Percentiles rank a stretch among this genome's conserved stretches.
Conservation (phyloP, 1,140 invertebrate genomes). For the Hyposmocoma kahamanoa region DNA sequence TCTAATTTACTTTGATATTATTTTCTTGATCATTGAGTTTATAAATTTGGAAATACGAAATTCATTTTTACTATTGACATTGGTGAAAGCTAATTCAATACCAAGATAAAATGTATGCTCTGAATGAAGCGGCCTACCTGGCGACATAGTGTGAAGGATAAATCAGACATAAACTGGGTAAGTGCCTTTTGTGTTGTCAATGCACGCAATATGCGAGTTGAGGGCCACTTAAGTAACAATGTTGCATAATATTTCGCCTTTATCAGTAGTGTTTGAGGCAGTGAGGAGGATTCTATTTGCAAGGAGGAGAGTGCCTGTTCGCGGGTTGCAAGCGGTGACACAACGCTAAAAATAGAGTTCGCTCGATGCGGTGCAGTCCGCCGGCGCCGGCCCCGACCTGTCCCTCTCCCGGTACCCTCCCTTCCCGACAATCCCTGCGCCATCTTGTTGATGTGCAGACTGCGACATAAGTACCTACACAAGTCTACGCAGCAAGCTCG, state of each 20-base stretch:
- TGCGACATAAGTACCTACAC: too few species aligned
- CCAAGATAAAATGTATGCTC: too few species aligned
- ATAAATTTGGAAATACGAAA: too few species aligned
- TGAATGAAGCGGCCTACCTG: too few species aligned
- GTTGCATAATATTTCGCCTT: conserved; percentile 21
- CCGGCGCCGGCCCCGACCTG: conserved; percentile 36
- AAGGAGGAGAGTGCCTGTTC: conserved; percentile 35
- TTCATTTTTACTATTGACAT: too few species aligned
- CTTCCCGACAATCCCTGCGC: conserved; percentile 43
- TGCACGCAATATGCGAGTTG: too few species aligned
- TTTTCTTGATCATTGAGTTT: too few species aligned
- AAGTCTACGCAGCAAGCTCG: too few species aligned
- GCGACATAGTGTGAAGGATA: too few species aligned
- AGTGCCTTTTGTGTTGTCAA: neutral
- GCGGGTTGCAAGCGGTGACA: conserved; percentile 56
- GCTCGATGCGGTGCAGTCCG: conserved; percentile 20
- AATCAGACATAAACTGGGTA: too few species aligned
- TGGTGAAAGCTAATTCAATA: too few species aligned
- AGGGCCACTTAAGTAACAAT: neutral
- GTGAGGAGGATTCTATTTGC: conserved; percentile 40
- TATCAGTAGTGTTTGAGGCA: conserved; percentile 19
- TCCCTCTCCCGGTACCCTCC: conserved; percentile 29
- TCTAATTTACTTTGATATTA: too few species aligned
- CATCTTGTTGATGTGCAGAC: conserved; percentile 59
- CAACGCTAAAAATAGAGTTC: conserved; percentile 69